Conservation (phyloP, 2,797 vertebrate genomes). For the Vireo griseus region DNA sequence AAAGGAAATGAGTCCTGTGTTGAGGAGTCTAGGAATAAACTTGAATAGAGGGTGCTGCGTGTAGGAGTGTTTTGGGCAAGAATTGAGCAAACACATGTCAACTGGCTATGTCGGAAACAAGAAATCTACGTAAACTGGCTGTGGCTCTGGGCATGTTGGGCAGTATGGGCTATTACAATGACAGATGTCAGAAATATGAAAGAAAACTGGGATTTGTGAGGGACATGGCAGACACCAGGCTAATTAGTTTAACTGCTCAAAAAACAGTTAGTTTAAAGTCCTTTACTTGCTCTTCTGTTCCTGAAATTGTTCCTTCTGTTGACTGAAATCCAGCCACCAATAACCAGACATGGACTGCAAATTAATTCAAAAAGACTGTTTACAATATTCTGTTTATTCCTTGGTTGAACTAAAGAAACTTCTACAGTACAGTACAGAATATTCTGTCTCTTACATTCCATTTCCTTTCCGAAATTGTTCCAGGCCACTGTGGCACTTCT, state of each 20-base stretch:
- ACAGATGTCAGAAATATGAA: background rate
- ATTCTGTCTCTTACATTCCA: background rate
- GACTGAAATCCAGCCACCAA: background rate
- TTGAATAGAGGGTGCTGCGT: background rate
- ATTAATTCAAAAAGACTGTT: background rate
- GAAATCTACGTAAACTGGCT: accelerated
- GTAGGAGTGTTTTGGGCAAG: background rate
- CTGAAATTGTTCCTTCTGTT: background rate
- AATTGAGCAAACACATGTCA: background rate
- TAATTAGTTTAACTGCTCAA: background rate
- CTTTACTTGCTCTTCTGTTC: background rate
- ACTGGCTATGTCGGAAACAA: background rate
- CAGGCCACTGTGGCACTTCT: background rate
- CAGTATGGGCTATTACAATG: background rate
- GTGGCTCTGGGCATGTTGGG: background rate
- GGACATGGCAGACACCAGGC: background rate
- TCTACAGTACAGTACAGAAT: background rate
- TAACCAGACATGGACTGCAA: background rate
- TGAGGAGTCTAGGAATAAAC: background rate
- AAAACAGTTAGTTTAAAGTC: background rate
- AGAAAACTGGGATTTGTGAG: background rate
- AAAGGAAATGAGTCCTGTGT: background rate
- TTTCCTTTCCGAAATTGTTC: background rate
- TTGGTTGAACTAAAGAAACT: background rate
- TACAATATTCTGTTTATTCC: background rate